Evolutionary conservation across 2,797 vertebrate genomes (phyloP).

Genomic region (Triplophysa yarkandensis): DNA sequence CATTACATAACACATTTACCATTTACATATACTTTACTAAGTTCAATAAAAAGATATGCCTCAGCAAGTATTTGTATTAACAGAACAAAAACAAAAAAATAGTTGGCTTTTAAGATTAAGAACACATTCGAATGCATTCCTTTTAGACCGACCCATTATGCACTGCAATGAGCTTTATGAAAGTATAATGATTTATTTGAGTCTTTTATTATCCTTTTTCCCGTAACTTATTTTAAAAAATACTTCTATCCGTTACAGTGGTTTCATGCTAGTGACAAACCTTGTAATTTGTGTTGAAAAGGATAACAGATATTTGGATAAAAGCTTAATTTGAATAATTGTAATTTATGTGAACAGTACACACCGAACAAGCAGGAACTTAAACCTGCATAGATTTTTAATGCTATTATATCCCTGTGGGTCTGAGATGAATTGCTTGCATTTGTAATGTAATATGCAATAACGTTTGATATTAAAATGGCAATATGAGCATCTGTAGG

Average conservation of each 20-base stretch:
- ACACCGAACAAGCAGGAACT: background rate
- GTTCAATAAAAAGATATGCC: background rate
- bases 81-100: background rate
- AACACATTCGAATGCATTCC: too few species aligned
- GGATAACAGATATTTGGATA: too few species aligned
- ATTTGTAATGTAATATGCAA: slow-evolving; percentile 43
- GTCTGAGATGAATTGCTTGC: slow-evolving; percentile 35
- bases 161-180: too few species aligned
- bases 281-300: too few species aligned
- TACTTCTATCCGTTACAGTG: too few species aligned
- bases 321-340: background rate
- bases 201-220: too few species aligned
- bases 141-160: too few species aligned
- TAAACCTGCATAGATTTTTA: slow-evolving; percentile 20
- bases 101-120: too few species aligned
- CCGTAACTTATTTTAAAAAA: too few species aligned
- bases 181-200: too few species aligned
- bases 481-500: slow-evolving; percentile 32
- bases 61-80: slow-evolving; percentile 13
- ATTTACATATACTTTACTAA: background rate
- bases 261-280: too few species aligned
- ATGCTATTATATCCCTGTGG: background rate
- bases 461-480: slow-evolving; percentile 43
- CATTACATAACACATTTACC: background rate
- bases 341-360: background rate